Evolutionary conservation across 2,113 vertebrate genomes (phyloP).

Genomic region (Pterophyllum scalare): DNA sequence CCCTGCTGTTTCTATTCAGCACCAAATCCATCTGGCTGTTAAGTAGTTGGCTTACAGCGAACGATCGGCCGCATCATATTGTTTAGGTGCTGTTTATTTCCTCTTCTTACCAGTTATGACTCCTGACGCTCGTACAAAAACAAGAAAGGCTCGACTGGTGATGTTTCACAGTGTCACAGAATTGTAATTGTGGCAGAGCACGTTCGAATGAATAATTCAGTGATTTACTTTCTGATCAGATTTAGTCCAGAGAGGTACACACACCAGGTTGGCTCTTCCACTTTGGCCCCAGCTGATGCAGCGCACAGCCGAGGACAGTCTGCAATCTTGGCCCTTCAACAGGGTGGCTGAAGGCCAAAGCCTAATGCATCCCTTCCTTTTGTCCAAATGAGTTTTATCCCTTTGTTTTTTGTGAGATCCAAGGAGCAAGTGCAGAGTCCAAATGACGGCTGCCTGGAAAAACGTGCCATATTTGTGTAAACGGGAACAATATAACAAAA

Average conservation of each 20-base stretch:
- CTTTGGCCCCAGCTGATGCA: slow-evolving; percentile 61
- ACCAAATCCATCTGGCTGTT: slow-evolving; percentile 72
- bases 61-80: slow-evolving; percentile 63
- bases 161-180: not conserved
- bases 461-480: slow-evolving; percentile 37
- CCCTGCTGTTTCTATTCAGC: slow-evolving; percentile 76
- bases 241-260: slow-evolving; percentile 29
- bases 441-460: slow-evolving; percentile 48
- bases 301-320: slow-evolving; percentile 45
- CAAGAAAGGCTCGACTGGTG: not conserved
- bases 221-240: slow-evolving; percentile 19
- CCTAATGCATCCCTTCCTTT: slow-evolving; percentile 77
- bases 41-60: slow-evolving; percentile 68
- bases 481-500: slow-evolving; percentile 15
- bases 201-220: slow-evolving; percentile 18
- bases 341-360: slow-evolving; percentile 84
- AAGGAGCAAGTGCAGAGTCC: slow-evolving; percentile 38
- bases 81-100: slow-evolving; percentile 30
- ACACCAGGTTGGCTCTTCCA: slow-evolving; percentile 58
- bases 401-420: slow-evolving; percentile 45
- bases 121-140: not conserved
- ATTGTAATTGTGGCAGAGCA: not conserved
- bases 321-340: slow-evolving; percentile 60
- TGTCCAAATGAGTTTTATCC: slow-evolving; percentile 70
- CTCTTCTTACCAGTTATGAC: slow-evolving; percentile 18